A percentile compares a stretch with the other conserved stretches of the same genome.
phyloP scores from a whole-genome alignment of 2,888 invertebrate species.

The Drepanosiphum platanoidis region DNA sequence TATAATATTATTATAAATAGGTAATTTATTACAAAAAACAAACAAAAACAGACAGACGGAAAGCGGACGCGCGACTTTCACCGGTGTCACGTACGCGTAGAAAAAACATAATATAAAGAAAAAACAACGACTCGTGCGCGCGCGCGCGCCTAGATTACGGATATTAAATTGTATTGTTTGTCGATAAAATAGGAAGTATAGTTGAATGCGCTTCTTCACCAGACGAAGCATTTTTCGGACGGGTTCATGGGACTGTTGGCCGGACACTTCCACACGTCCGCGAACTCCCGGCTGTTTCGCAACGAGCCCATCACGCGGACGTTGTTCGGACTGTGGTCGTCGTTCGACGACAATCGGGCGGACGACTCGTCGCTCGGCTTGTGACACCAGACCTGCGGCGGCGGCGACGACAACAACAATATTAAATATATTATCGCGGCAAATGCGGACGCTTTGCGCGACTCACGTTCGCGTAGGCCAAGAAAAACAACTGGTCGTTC shows the following conservation, averaged over 20 bases:
- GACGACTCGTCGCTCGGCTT: conserved; percentile 64
- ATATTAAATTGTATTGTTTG: too few species aligned
- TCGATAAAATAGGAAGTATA: too few species aligned
- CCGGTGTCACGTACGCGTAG: too few species aligned
- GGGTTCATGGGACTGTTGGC: conserved; percentile 93
- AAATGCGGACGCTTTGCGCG: neutral
- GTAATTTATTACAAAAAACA: too few species aligned
- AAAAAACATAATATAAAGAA: too few species aligned
- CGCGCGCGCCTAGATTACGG: too few species aligned
- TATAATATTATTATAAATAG: too few species aligned
- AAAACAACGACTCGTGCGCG: too few species aligned
- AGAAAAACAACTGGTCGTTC: conserved; percentile 47
- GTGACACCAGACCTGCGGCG: conserved; percentile 65
- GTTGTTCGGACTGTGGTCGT: conserved; percentile 84
- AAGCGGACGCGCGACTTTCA: too few species aligned
- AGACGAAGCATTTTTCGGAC: conserved; percentile 85
- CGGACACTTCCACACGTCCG: conserved; percentile 86
- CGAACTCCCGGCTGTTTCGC: conserved; percentile 89
- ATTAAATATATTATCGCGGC: neutral
- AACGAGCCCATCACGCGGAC: conserved; percentile 90
- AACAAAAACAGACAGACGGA: too few species aligned
- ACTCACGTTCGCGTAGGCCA: conserved; percentile 56
- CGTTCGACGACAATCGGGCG: conserved; percentile 70
- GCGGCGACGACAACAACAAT: neutral
- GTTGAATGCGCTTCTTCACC: too few species aligned